Conservation (phyloP, 2,113 vertebrate species). For the Pseudolaguvia tuberculata region DNA sequence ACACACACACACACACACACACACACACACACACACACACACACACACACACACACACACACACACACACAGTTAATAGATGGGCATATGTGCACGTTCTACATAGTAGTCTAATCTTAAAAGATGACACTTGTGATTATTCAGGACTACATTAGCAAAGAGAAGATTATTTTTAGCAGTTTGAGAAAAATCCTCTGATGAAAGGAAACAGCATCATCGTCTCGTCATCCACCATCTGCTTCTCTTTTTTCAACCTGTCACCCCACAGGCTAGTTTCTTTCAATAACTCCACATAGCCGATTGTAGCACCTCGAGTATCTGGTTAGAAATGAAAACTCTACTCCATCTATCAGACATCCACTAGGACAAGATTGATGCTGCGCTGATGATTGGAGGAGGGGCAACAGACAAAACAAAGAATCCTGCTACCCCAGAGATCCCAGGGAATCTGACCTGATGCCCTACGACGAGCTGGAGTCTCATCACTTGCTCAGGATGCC, state of each 20-base stretch:
- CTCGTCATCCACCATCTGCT: conserved; percentile 8
- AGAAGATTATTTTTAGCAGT: neutral
- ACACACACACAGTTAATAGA: conserved; percentile 8
- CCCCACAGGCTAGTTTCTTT: neutral
- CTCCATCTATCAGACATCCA: neutral
- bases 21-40: too few relatives aligned
- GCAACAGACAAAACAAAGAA: neutral
- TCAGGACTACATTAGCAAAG: neutral
- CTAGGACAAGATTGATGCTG: neutral
- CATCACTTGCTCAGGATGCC: too few relatives aligned
- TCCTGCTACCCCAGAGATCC: neutral
- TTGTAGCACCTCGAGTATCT: neutral
- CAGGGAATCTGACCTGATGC: too few relatives aligned
- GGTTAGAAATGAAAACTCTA: neutral
- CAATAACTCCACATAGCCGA: neutral
- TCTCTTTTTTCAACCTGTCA: conserved; percentile 1
- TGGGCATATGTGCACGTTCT: neutral
- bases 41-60: conserved; percentile 35
- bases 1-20: too few relatives aligned
- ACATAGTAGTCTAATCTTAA: neutral
- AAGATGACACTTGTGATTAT: neutral
- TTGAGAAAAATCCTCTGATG: neutral
- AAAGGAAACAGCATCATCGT: neutral
- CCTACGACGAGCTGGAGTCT: too few relatives aligned
- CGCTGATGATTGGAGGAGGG: neutral